A percentile compares a stretch with the other conserved stretches of the same genome.
Conservation (phyloP, 1,140 invertebrate genomes). For the Harlomillsia oculata region DNA sequence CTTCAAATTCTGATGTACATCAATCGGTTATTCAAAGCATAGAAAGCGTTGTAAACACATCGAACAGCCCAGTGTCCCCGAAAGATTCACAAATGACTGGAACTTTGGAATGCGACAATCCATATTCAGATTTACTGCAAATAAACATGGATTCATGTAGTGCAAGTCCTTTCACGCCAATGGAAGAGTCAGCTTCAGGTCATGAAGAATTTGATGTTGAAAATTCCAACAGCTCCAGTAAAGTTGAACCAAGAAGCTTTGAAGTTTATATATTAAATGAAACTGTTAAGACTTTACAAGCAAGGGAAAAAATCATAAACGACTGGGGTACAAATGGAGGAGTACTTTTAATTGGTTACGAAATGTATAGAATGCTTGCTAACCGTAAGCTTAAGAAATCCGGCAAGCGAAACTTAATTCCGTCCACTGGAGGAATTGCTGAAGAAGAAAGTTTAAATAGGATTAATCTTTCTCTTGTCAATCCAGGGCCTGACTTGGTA, state of each 20-base stretch:
- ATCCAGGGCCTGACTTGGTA: constrained; percentile 85
- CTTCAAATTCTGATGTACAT: too few relatives aligned
- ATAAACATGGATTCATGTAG: too few relatives aligned
- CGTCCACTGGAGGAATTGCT: constrained; percentile 35
- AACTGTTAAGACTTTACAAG: constrained; percentile 78
- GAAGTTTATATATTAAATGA: constrained; percentile 85
- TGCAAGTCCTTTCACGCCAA: too few relatives aligned
- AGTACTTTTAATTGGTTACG: constrained; percentile 94
- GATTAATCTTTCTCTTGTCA: constrained; percentile 71
- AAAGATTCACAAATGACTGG: neutral
- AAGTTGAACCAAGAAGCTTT: constrained; percentile 76
- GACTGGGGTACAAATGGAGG: constrained; percentile 82
- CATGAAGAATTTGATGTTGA: too few relatives aligned
- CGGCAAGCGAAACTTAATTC: constrained; percentile 28
- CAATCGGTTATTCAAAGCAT: too few relatives aligned
- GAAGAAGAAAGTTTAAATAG: constrained; percentile 45
- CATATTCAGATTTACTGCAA: neutral
- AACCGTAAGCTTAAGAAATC: constrained; percentile 49
- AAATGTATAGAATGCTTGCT: constrained; percentile 82
- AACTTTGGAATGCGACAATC: neutral
- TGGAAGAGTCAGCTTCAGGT: too few relatives aligned
- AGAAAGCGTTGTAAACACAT: too few relatives aligned
- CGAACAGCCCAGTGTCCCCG: too few relatives aligned
- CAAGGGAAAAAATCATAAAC: constrained; percentile 58
- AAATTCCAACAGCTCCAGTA: too few relatives aligned